phyloP scores from a whole-genome alignment of 2,888 invertebrate genomes.

The Drosophila maculinotata region DNA sequence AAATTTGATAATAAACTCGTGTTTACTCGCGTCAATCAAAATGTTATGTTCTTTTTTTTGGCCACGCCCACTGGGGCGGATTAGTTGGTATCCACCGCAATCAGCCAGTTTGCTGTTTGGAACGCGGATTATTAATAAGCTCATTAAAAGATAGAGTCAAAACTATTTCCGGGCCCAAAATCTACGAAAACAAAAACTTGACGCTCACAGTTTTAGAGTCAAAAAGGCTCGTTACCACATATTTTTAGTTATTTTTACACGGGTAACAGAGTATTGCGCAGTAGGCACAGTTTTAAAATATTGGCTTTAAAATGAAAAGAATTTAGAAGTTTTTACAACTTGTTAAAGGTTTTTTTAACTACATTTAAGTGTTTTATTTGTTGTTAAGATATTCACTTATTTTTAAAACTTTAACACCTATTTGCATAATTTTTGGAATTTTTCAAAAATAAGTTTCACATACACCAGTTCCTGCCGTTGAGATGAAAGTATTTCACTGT shows the following conservation, averaged over 20 bases:
- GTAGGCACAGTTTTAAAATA: slow-evolving; percentile 3
- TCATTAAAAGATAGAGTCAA: no score
- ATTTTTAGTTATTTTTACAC: not conserved
- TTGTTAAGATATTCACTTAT: not conserved
- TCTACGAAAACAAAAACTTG: no score
- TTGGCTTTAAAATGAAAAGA: not conserved
- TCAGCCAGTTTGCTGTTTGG: no score
- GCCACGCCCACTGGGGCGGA: no score
- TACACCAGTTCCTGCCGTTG: slow-evolving; percentile 4
- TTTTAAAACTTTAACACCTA: not conserved
- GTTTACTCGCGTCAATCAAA: no score
- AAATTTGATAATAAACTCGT: no score
- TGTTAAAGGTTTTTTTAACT: not conserved
- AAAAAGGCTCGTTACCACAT: no score
- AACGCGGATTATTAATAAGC: no score
- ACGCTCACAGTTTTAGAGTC: no score
- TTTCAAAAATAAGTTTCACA: not conserved
- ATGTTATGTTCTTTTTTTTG: no score
- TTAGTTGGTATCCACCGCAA: no score
- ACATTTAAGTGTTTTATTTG: not conserved
- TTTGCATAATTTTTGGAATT: not conserved
- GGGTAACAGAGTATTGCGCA: not conserved
- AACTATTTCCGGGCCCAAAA: no score
- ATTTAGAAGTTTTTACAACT: not conserved
- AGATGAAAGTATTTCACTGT: slow-evolving; percentile 2